Evolutionary conservation across 2,888 invertebrate genomes (phyloP).

Genomic region (Nemotelus pantherinus): DNA sequence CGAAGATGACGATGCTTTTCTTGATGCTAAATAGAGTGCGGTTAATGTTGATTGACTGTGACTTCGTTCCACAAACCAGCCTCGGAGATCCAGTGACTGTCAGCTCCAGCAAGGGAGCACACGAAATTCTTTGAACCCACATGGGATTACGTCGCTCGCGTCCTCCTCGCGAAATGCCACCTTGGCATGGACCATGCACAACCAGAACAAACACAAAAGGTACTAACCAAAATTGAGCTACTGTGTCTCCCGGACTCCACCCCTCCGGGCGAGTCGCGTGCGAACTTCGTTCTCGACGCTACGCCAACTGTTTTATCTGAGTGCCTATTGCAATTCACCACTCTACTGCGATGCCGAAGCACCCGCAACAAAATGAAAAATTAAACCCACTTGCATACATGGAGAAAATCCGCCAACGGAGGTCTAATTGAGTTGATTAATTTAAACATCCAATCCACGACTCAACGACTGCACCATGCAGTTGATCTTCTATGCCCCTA

Average conservation of each 20-base stretch:
- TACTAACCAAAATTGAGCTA: background rate
- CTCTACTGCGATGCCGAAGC: too few relatives aligned
- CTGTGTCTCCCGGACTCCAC: background rate
- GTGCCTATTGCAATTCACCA: too few relatives aligned
- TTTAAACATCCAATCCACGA: background rate
- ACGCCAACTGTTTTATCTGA: background rate
- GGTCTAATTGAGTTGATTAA: constrained; percentile 22
- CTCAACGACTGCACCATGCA: background rate
- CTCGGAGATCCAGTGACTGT: too few relatives aligned
- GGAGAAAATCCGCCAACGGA: background rate
- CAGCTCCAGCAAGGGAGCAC: too few relatives aligned
- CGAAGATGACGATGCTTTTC: background rate
- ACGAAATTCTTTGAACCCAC: background rate
- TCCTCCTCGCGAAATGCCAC: background rate
- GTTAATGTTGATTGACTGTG: constrained; percentile 9
- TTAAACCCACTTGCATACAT: too few relatives aligned
- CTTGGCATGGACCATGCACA: background rate
- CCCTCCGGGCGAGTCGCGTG: constrained; percentile 18
- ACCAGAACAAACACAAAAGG: background rate
- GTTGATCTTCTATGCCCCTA: background rate
- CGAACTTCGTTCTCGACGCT: background rate
- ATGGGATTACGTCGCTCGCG: too few relatives aligned
- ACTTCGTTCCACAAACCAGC: background rate
- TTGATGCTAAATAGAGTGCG: background rate
- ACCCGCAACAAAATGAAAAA: background rate